These are phyloP conservation scores for Bradysia coprophila DNA, from an alignment of 1,140 invertebrate genomes.

Conservation along the genomic window DNA sequence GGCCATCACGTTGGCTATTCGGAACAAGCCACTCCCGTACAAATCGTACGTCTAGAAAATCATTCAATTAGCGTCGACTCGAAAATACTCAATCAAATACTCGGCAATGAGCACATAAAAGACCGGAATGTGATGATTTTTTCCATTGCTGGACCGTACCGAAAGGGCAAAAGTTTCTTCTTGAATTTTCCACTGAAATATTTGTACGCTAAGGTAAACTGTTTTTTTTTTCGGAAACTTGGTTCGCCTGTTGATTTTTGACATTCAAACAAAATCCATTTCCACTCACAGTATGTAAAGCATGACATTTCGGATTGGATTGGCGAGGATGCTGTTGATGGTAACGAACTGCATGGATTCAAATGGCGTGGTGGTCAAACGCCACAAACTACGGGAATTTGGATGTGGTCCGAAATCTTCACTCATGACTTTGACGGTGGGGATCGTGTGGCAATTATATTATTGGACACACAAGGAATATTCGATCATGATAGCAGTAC, in stretches of 20 bases:
- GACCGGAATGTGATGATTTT: slow-evolving; percentile 1
- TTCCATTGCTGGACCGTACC: slow-evolving; percentile 3
- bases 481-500: slow-evolving; percentile 95
- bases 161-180: slow-evolving; percentile 3
- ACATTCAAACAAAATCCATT: background rate
- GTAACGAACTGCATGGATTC: slow-evolving; percentile 49
- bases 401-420: slow-evolving; percentile 91
- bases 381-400: slow-evolving; percentile 84
- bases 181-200: slow-evolving; percentile 3
- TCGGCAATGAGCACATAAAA: background rate
- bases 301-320: background rate
- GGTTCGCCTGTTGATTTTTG: too few species aligned
- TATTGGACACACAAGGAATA: slow-evolving; percentile 94
- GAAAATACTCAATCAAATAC: background rate
- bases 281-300: too few species aligned
- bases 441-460: slow-evolving; percentile 71
- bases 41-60: too few species aligned
- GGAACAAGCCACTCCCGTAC: too few species aligned
- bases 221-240: background rate
- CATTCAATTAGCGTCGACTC: too few species aligned
- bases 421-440: slow-evolving; percentile 53
- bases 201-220: slow-evolving; percentile 1
- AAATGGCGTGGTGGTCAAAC: slow-evolving; percentile 89
- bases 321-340: background rate
- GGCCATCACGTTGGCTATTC: too few species aligned